Conservation (phyloP, 2,888 invertebrate species). For the Physocephala rufipes region DNA sequence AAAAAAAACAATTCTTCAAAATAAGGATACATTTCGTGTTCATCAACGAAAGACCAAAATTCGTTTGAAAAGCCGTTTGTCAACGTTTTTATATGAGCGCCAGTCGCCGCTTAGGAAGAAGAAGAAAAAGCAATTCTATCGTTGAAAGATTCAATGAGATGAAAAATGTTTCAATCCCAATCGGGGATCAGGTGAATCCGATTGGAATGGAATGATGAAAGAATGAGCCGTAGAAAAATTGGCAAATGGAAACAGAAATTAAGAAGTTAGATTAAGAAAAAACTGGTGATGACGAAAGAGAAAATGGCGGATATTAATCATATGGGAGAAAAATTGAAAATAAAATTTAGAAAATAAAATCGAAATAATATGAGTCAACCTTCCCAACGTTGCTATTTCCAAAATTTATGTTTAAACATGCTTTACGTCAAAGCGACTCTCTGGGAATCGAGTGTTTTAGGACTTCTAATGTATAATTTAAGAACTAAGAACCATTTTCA, state of each 20-base stretch:
- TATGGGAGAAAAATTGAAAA: no score
- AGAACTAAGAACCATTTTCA: no score
- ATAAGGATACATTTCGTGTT: not conserved
- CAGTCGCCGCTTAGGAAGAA: not conserved
- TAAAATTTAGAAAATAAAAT: no score
- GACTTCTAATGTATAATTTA: no score
- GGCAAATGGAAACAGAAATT: not conserved
- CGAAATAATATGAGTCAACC: no score
- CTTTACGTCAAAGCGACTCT: no score
- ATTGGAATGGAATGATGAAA: not conserved
- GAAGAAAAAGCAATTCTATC: slow-evolving; percentile 26
- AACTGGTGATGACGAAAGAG: slow-evolving; percentile 13
- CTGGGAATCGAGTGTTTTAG: no score
- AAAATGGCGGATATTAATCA: no score
- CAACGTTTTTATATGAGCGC: no score
- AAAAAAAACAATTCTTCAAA: not conserved
- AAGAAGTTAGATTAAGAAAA: not conserved
- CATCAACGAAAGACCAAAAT: not conserved
- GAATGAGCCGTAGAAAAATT: not conserved
- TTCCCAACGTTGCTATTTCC: no score
- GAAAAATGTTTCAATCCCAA: slow-evolving; percentile 53
- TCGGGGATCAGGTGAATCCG: slow-evolving; percentile 32
- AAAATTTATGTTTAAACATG: no score
- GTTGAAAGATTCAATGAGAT: slow-evolving; percentile 55
- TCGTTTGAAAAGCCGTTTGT: no score